Conservation (phyloP, 2,888 invertebrate species). For the Icerya purchasi region DNA sequence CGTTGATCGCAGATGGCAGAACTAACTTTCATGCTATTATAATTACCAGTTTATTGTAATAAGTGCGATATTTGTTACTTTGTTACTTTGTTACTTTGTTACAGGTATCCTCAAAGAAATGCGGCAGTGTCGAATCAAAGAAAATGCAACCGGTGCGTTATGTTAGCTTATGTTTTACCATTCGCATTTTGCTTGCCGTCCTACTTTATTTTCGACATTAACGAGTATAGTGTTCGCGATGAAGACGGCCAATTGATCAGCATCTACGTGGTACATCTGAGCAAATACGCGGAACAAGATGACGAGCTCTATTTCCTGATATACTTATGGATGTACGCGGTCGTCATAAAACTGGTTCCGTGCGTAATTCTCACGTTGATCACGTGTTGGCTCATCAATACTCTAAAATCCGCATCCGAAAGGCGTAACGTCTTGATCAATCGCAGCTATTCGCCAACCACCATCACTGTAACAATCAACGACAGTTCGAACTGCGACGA, state of each 20-base stretch:
- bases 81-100: too few species aligned
- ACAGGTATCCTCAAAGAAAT: slow-evolving; percentile 55
- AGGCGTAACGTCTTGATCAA: slow-evolving; percentile 36
- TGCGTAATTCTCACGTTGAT: slow-evolving; percentile 54
- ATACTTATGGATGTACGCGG: slow-evolving; percentile 57
- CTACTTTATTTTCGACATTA: slow-evolving; percentile 45
- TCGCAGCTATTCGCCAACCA: neutral
- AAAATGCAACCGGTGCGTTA: slow-evolving; percentile 53
- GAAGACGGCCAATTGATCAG: slow-evolving; percentile 36
- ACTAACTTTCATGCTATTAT: too few species aligned
- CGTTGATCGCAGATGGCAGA: too few species aligned
- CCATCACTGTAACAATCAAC: neutral
- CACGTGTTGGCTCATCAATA: slow-evolving; percentile 44
- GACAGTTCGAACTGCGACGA: neutral
- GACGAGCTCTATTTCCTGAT: slow-evolving; percentile 28
- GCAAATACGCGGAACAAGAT: slow-evolving; percentile 25
- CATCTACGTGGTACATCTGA: slow-evolving; percentile 33
- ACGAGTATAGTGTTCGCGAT: slow-evolving; percentile 28
- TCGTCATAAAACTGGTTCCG: slow-evolving; percentile 57
- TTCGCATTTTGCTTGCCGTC: slow-evolving; percentile 65
- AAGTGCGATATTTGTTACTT: too few species aligned
- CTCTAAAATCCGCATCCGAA: slow-evolving; percentile 50
- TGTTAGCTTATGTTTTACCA: slow-evolving; percentile 51
- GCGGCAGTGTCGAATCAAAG: slow-evolving; percentile 51
- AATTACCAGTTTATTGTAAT: too few species aligned